Evolutionary conservation across 2,797 vertebrate species (phyloP).

Genomic region (Enteromius trimaculatus): DNA sequence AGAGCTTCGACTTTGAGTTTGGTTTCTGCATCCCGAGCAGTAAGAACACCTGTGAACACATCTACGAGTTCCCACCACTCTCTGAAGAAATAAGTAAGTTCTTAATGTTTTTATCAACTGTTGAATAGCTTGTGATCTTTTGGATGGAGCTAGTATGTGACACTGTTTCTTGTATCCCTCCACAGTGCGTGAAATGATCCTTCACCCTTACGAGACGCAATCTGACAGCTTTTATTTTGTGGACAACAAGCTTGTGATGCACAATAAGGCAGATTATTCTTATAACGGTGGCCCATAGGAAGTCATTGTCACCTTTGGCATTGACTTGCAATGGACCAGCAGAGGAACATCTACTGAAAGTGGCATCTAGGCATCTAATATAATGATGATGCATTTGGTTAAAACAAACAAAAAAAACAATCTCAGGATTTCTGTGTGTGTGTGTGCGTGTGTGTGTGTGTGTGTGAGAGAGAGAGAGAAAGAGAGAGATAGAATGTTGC

Average conservation of each 20-base stretch:
- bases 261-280: slow-evolving; percentile 99
- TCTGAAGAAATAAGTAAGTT: slow-evolving; percentile 94
- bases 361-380: slow-evolving; percentile 24
- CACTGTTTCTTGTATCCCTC: not conserved
- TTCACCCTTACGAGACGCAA: slow-evolving; percentile 94
- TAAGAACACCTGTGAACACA: slow-evolving; percentile 98
- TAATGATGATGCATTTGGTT: slow-evolving; percentile 30
- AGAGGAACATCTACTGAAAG: slow-evolving; percentile 32
- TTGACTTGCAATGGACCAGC: slow-evolving; percentile 47
- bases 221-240: slow-evolving; percentile 99
- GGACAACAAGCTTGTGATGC: slow-evolving; percentile 99
- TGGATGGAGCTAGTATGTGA: not conserved
- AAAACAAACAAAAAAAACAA: slow-evolving; percentile 25
- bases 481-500: slow-evolving; percentile 6
- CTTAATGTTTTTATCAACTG: not conserved
- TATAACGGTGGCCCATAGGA: slow-evolving; percentile 90
- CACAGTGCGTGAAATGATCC: slow-evolving; percentile 95
- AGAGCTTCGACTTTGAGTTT: slow-evolving; percentile 98
- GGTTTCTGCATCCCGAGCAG: slow-evolving; percentile 99
- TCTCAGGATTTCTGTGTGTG: slow-evolving; percentile 62
- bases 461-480: not conserved
- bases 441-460: slow-evolving; percentile 21
- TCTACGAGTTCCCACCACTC: slow-evolving; percentile 95
- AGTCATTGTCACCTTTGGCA: slow-evolving; percentile 60
- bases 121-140: not conserved